Percentiles rank a stretch among this genome's conserved stretches.
Evolutionary conservation across 2,888 invertebrate species (phyloP).

Genomic region (Pyrgus malvae): DNA sequence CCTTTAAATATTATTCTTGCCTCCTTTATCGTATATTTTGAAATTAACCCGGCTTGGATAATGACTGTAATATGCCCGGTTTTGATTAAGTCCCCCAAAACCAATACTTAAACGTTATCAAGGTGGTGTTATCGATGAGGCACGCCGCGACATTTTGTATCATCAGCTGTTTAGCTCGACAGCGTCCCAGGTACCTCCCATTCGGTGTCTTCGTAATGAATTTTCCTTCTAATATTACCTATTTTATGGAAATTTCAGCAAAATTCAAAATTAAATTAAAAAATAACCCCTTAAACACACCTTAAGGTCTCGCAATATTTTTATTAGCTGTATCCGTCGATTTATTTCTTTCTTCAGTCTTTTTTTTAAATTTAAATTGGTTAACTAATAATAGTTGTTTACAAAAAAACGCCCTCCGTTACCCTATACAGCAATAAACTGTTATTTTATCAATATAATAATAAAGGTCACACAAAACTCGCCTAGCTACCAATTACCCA

Average conservation of each 20-base stretch:
- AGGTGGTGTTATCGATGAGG: conserved; percentile 48
- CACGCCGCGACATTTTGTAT: conserved; percentile 32
- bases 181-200: conserved; percentile 43
- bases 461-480: background rate
- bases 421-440: background rate
- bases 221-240: conserved; percentile 33
- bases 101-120: conserved; percentile 78
- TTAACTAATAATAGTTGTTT: too few relatives aligned
- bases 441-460: conserved; percentile 1
- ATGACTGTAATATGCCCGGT: conserved; percentile 69
- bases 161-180: conserved; percentile 15
- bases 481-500: conserved; percentile 1
- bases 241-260: conserved; percentile 22
- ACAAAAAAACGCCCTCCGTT: background rate
- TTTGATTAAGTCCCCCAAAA: conserved; percentile 78
- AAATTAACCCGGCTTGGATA: conserved; percentile 68
- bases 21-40: conserved; percentile 75
- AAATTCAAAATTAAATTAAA: background rate
- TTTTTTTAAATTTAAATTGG: too few relatives aligned
- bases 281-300: background rate
- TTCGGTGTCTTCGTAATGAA: conserved; percentile 45
- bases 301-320: too few relatives aligned
- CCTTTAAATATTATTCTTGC: conserved; percentile 75
- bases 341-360: too few relatives aligned
- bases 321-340: too few relatives aligned